phyloP scores from a whole-genome alignment of 2,888 invertebrate genomes.

The Drosophila pseudotalamancana region DNA sequence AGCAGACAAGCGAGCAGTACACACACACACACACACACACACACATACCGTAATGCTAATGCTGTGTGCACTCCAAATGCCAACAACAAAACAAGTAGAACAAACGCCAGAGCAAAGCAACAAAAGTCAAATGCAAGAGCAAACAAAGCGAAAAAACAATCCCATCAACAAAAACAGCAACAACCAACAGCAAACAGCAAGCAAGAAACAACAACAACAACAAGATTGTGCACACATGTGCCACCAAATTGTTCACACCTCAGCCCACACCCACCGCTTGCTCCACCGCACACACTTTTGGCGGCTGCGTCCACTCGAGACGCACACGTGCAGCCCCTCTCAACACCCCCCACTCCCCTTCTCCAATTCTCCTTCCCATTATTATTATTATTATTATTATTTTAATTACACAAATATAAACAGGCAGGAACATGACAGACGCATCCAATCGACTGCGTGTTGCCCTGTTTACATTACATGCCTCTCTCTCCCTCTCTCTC shows the following conservation, averaged over 20 bases:
- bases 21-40: constrained; percentile 3
- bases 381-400: constrained; percentile 74
- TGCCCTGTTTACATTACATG: background rate
- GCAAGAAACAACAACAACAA: constrained; percentile 23
- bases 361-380: too few relatives aligned
- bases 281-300: constrained; percentile 7
- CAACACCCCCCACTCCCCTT: constrained; percentile 17
- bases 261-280: constrained; percentile 28
- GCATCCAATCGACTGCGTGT: background rate
- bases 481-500: background rate
- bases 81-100: constrained; percentile 29
- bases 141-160: constrained; percentile 41
- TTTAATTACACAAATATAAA: constrained; percentile 68
- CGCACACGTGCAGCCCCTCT: constrained; percentile 50
- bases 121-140: constrained; percentile 48
- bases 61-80: constrained; percentile 41
- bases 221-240: constrained; percentile 60
- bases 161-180: constrained; percentile 35
- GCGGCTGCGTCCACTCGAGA: constrained; percentile 66
- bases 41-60: constrained; percentile 12
- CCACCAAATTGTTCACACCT: constrained; percentile 75
- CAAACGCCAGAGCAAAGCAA: constrained; percentile 29
- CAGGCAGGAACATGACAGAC: background rate
- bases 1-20: background rate
- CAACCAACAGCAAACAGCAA: constrained; percentile 26